A percentile compares a stretch with the other conserved stretches of the same genome.
These are phyloP conservation scores for Seladonia tumulorum DNA, from an alignment of 2,888 invertebrate species.

Conservation along the genomic window DNA sequence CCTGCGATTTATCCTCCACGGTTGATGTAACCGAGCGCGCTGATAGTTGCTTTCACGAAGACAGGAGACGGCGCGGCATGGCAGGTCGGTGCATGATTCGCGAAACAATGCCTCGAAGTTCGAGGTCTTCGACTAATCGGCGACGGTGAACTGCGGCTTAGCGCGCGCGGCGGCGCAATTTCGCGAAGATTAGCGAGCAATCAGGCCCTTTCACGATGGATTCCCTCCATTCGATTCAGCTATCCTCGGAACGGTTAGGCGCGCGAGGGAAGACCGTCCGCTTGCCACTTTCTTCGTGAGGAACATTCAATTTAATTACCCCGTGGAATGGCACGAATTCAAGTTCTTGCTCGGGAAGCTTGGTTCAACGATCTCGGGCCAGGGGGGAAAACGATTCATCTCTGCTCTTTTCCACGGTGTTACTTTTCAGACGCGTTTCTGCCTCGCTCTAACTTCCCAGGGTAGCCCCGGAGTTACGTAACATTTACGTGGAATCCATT, in stretches of 20 bases:
- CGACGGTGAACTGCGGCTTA: slow-evolving; percentile 67
- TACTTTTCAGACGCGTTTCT: slow-evolving; percentile 30
- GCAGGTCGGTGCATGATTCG: slow-evolving; percentile 64
- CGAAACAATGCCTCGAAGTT: slow-evolving; percentile 72
- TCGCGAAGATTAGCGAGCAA: slow-evolving; percentile 75
- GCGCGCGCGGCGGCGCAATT: slow-evolving; percentile 65
- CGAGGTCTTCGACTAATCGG: slow-evolving; percentile 72
- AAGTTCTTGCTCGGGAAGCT: slow-evolving; percentile 47
- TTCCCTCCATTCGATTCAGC: slow-evolving; percentile 71
- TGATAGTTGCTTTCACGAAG: slow-evolving; percentile 43
- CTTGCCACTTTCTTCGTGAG: slow-evolving; percentile 67
- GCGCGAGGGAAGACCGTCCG: slow-evolving; percentile 41
- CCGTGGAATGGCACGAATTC: slow-evolving; percentile 56
- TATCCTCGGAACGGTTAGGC: slow-evolving; percentile 54
- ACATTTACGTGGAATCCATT: slow-evolving; percentile 21
- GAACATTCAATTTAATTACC: slow-evolving; percentile 73
- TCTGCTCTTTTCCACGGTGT: slow-evolving; percentile 51
- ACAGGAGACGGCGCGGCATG: slow-evolving; percentile 60
- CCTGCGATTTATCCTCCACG: background rate
- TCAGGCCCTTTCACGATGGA: slow-evolving; percentile 72
- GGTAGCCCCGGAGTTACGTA: slow-evolving; percentile 15
- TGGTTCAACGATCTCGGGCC: slow-evolving; percentile 39
- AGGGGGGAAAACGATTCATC: slow-evolving; percentile 60
- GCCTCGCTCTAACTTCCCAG: slow-evolving; percentile 31
- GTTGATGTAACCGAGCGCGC: background rate